Conservation (phyloP, 1,140 invertebrate genomes). For the Oryctes rhinoceros region DNA sequence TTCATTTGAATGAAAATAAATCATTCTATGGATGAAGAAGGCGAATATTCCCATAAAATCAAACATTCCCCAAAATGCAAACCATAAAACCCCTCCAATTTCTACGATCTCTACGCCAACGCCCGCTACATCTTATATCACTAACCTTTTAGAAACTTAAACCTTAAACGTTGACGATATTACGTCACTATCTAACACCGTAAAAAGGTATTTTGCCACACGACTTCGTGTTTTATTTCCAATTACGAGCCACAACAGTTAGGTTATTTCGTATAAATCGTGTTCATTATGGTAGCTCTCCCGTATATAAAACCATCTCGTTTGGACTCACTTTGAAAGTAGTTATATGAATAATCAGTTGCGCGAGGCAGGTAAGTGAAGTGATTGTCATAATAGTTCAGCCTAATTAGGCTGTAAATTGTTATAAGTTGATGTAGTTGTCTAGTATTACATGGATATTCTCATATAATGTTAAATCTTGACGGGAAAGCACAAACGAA, state of each 20-base stretch:
- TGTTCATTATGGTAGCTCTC: constrained; percentile 18
- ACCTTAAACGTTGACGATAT: not conserved
- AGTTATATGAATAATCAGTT: constrained; percentile 10
- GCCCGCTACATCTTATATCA: too few relatives aligned
- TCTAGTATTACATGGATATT: constrained; percentile 16
- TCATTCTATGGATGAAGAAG: too few relatives aligned
- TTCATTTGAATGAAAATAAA: too few relatives aligned
- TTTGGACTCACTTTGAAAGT: constrained; percentile 9
- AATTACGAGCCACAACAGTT: not conserved
- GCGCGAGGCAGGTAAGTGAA: constrained; percentile 9
- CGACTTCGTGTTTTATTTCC: constrained; percentile 21
- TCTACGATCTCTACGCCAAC: too few relatives aligned
- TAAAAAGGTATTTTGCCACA: constrained; percentile 1
- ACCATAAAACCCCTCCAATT: too few relatives aligned
- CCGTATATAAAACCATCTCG: constrained; percentile 1
- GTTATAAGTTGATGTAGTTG: constrained; percentile 33
- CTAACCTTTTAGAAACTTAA: not conserved
- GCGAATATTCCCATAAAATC: too few relatives aligned
- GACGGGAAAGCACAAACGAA: not conserved
- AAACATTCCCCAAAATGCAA: too few relatives aligned
- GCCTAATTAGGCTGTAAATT: constrained; percentile 14
- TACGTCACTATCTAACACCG: constrained; percentile 8
- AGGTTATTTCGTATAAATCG: constrained; percentile 22
- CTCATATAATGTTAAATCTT: constrained; percentile 15
- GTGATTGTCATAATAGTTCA: constrained; percentile 17